A percentile compares a stretch with the other conserved stretches of the same genome.
Conservation (phyloP, 2,797 vertebrate genomes). For the Hemibagrus guttatus region DNA sequence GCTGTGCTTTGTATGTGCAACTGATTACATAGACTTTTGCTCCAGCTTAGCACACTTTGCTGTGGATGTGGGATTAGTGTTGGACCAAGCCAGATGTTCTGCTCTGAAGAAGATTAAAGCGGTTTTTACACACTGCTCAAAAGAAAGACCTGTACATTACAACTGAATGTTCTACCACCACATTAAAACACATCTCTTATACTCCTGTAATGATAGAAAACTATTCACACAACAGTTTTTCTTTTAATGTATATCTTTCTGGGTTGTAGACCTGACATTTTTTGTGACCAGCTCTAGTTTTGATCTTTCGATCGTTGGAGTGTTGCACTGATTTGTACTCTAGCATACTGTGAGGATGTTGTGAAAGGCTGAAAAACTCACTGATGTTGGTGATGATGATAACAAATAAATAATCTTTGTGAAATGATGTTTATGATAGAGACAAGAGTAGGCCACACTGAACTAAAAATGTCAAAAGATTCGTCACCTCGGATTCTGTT, state of each 20-base stretch:
- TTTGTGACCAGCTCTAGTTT: not conserved
- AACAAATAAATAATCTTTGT: not conserved
- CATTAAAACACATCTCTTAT: not conserved
- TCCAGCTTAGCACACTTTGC: constrained; percentile 3
- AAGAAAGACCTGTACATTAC: constrained; percentile 28
- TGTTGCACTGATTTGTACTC: constrained; percentile 1
- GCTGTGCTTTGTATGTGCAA: constrained; percentile 44
- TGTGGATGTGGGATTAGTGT: constrained; percentile 19
- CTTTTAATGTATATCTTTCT: not conserved
- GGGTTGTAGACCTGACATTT: not conserved
- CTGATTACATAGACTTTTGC: constrained; percentile 30
- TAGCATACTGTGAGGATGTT: not conserved
- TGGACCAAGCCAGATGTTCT: constrained; percentile 17
- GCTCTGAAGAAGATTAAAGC: constrained; percentile 32
- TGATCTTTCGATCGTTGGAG: not conserved
- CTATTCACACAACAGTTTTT: not conserved
- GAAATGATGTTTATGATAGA: not conserved
- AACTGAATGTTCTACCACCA: not conserved
- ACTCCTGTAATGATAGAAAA: not conserved
- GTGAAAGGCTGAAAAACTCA: not conserved
- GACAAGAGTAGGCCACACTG: not conserved
- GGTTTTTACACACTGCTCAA: constrained; percentile 13
- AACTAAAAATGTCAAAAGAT: not conserved
- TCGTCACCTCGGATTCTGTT: not conserved
- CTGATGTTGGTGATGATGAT: not conserved